phyloP scores from a whole-genome alignment of 1,140 invertebrate species.

The Teleopsis dalmanni region DNA sequence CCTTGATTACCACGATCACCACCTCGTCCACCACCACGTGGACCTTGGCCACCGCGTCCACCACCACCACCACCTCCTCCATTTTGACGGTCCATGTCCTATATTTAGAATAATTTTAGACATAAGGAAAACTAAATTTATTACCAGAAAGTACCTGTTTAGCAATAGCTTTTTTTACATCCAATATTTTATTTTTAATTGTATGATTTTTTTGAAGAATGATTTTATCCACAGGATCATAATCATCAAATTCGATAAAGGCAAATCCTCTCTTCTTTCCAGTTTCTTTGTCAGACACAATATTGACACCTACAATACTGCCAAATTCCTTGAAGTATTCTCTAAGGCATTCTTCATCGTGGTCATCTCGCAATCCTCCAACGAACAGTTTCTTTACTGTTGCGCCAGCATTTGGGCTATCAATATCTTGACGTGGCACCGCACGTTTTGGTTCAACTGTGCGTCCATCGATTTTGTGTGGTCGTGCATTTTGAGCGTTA shows the following conservation, averaged over 20 bases:
- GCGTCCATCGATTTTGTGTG: conserved; percentile 61
- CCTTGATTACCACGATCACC: conserved; percentile 30
- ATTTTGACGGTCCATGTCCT: conserved; percentile 54
- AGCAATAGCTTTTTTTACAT: conserved; percentile 72
- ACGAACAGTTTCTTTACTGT: conserved; percentile 95
- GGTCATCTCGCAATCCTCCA: conserved; percentile 84
- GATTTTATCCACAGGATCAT: conserved; percentile 93
- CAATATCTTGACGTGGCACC: conserved; percentile 88
- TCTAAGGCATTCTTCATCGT: conserved; percentile 79
- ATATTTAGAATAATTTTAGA: neutral
- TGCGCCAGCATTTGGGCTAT: conserved; percentile 81
- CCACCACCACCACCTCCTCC: conserved; percentile 28
- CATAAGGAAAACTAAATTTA: neutral
- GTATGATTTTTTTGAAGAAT: conserved; percentile 69
- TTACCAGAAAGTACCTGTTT: conserved; percentile 44
- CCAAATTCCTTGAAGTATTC: conserved; percentile 84
- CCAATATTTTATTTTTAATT: conserved; percentile 66
- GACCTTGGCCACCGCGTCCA: conserved; percentile 14
- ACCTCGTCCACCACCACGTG: conserved; percentile 23
- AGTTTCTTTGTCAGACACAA: conserved; percentile 85
- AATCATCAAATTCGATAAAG: conserved; percentile 94
- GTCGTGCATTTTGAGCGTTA: conserved; percentile 82
- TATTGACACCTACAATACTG: conserved; percentile 73
- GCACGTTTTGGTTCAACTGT: conserved; percentile 96
- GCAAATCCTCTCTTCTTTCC: conserved; percentile 92